A percentile compares a stretch with the other conserved stretches of the same genome.
Conservation (phyloP, 2,113 vertebrate species). For the Pampusana beccarii region DNA sequence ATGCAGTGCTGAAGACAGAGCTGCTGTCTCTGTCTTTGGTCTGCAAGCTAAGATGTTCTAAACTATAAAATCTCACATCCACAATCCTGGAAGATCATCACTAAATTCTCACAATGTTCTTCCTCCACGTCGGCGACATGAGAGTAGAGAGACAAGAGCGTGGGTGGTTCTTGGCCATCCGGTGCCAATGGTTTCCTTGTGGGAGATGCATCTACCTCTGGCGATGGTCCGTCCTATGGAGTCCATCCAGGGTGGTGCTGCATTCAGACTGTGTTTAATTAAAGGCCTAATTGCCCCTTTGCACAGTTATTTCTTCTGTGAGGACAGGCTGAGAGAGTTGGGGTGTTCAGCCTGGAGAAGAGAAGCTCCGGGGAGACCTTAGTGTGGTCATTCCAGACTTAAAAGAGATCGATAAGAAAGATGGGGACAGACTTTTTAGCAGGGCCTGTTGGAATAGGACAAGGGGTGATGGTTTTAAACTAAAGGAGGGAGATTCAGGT, state of each 20-base stretch:
- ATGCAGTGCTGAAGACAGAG: background rate
- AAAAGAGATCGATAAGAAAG: no score
- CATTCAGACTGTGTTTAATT: background rate
- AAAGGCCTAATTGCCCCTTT: background rate
- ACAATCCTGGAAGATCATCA: background rate
- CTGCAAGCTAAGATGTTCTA: background rate
- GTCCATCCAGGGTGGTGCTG: background rate
- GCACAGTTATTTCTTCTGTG: background rate
- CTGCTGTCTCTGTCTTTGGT: background rate
- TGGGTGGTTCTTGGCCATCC: background rate
- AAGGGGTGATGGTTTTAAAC: no score
- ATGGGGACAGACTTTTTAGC: no score
- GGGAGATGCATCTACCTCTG: background rate
- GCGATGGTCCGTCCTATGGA: background rate
- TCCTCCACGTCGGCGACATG: fast-evolving
- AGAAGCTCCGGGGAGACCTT: no score
- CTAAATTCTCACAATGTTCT: background rate
- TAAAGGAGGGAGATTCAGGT: no score
- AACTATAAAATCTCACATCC: background rate
- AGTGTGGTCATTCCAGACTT: no score
- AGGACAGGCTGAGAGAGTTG: no score
- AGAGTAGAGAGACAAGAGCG: fast-evolving
- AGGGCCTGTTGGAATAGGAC: no score
- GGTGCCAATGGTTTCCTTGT: background rate
- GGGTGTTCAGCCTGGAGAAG: background rate